Percentiles rank a stretch among this genome's conserved stretches.
phyloP scores from a whole-genome alignment of 2,888 invertebrate genomes.

The Argyra leucocephala region DNA sequence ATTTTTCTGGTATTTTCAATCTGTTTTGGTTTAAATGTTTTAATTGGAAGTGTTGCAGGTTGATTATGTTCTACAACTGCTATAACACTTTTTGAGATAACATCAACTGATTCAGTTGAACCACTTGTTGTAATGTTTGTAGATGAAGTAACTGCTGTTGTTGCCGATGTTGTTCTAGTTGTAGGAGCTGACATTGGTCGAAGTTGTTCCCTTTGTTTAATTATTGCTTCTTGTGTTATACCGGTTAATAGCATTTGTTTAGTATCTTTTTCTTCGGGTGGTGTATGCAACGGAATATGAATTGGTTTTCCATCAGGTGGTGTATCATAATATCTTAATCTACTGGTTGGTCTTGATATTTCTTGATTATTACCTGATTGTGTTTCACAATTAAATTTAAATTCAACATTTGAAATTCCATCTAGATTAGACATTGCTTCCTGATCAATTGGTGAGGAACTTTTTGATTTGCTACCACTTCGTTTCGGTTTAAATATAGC shows the following conservation, averaged over 20 bases:
- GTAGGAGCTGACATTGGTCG: constrained; percentile 33
- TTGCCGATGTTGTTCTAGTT: constrained; percentile 23
- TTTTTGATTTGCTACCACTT: constrained; percentile 44
- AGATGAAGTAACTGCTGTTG: constrained; percentile 19
- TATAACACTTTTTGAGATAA: neutral
- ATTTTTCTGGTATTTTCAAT: constrained; percentile 29
- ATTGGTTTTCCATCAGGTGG: constrained; percentile 54
- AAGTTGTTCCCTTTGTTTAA: constrained; percentile 19
- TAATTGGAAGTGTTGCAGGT: constrained; percentile 15
- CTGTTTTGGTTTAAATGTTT: constrained; percentile 22
- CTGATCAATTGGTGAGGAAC: constrained; percentile 40
- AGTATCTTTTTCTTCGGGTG: constrained; percentile 53
- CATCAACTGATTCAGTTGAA: constrained; percentile 13
- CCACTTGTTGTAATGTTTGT: constrained; percentile 8
- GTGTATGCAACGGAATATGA: constrained; percentile 66
- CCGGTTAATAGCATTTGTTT: constrained; percentile 32
- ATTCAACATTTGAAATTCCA: constrained; percentile 45
- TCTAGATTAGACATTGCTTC: constrained; percentile 35
- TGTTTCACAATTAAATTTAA: constrained; percentile 35
- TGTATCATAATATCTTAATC: constrained; percentile 53
- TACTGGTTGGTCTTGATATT: constrained; percentile 35
- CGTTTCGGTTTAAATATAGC: constrained; percentile 57
- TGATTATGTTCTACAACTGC: constrained; percentile 12
- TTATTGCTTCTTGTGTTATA: constrained; percentile 26
- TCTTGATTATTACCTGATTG: constrained; percentile 22